Evolutionary conservation across 2,888 invertebrate species (phyloP).

Genomic region (Cylindroiulus punctatus): DNA sequence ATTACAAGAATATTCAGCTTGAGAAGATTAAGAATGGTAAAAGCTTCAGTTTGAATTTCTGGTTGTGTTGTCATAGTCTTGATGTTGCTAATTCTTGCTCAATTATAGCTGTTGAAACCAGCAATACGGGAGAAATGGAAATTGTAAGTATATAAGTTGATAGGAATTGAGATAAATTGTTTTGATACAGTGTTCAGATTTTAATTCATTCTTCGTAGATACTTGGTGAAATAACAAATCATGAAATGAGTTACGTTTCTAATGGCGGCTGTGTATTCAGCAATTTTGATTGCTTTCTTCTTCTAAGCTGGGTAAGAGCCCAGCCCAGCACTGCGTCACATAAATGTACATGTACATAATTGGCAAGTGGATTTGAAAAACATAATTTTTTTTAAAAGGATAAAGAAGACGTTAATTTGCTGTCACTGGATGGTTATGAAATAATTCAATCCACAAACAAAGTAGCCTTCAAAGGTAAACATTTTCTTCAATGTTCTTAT

Average conservation of each 20-base stretch:
- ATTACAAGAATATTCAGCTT: background rate
- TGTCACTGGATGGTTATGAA: background rate
- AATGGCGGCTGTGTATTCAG: background rate
- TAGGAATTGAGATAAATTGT: background rate
- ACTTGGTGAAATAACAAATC: background rate
- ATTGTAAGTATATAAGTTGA: background rate
- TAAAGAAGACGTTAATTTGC: background rate
- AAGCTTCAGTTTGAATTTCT: background rate
- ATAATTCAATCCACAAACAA: background rate
- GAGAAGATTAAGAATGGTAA: background rate
- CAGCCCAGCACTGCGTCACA: no score
- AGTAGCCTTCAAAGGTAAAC: slow-evolving; percentile 26
- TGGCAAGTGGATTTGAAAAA: background rate
- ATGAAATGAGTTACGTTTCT: background rate
- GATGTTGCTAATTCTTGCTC: background rate
- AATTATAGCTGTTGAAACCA: background rate
- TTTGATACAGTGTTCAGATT: background rate
- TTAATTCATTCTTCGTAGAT: background rate
- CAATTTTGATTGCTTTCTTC: background rate
- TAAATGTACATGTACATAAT: background rate
- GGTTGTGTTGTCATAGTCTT: background rate
- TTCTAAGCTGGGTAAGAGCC: slow-evolving; percentile 1
- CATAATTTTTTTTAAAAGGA: background rate
- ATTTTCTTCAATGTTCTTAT: background rate
- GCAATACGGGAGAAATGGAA: background rate